Percentiles rank a stretch among this genome's conserved stretches.
phyloP scores from a whole-genome alignment of 2,113 vertebrate species.

The Cochlearius cochlearius region DNA sequence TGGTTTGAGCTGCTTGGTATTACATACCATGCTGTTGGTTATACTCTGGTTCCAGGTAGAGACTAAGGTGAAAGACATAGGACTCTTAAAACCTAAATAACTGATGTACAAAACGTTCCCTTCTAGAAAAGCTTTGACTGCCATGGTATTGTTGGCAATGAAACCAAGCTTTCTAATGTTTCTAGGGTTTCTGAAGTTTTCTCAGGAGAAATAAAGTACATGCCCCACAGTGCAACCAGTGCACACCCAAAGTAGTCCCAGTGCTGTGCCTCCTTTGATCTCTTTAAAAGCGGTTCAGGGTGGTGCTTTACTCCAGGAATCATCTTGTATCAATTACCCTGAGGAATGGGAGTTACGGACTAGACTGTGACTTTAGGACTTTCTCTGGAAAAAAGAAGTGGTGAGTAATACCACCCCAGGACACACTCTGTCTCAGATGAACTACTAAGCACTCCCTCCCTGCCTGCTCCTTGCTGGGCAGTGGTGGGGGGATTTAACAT shows the following conservation, averaged over 20 bases:
- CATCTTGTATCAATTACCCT: neutral
- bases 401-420: neutral
- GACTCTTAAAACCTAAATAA: neutral
- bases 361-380: neutral
- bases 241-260: neutral
- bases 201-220: neutral
- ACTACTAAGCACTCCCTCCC: neutral
- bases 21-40: neutral
- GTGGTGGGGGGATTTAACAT: neutral
- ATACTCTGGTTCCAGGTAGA: neutral
- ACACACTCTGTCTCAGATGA: neutral
- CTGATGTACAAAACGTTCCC: neutral
- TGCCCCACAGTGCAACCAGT: neutral
- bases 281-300: neutral
- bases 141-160: neutral
- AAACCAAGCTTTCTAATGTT: neutral
- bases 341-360: neutral
- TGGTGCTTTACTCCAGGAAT: neutral
- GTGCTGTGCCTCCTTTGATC: neutral
- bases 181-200: neutral
- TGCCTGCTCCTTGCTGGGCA: neutral
- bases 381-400: neutral
- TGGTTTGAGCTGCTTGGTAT: neutral
- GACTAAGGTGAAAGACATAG: neutral
- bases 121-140: neutral